Evolutionary conservation across 2,888 invertebrate genomes (phyloP), one percentile per base, ranked within the genome.

Genomic region (Hydriomena furcata): DNA sequence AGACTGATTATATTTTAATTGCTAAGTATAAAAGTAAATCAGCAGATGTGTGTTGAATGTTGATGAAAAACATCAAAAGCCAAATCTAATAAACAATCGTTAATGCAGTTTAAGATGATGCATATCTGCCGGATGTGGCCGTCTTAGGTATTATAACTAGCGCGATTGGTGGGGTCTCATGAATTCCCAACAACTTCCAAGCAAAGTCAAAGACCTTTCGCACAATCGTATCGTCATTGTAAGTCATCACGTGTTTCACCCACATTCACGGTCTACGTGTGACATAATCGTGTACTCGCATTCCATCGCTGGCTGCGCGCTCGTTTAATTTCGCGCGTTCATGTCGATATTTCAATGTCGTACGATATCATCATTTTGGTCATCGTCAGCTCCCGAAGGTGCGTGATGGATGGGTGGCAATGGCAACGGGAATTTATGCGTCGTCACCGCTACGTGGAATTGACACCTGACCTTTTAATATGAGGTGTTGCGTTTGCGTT

Each of bases 301-400:
- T 46, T 49, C 45, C 41, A 42, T 50, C 35, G 41, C 41, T 37
- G 13, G 27, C 27, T 36, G 41, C 7, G 31, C 10, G 25, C 40
- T 30, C 25, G 25, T 46, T 28, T 46, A 36, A 41, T 46, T 42
- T 23, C n/a, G 25, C 41, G 34, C 46, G 21, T 41, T 44, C 30
- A 47, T 40, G 34, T 21, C 47, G 25, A 43, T 52, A 52, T 44
- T 43, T 35, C 42, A 52, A 31, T 43, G 52, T 43, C 43, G n/a
- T 27, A 31, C 21, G 31, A 34, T 30, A 43, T 35, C 7, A 36
- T 45, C 36, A 45, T 31, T 31, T 36, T 24, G 25, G 25, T 48
- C 45, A 43, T 48, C 43, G 34, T 51, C 47, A 50, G 40, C 11
- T 41, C 40, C 43, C 43, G 43, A 53, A 48, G 55, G 40, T 44